phyloP scores from a whole-genome alignment of 2,888 invertebrate species.

The Sphaerophoria taeniata region DNA sequence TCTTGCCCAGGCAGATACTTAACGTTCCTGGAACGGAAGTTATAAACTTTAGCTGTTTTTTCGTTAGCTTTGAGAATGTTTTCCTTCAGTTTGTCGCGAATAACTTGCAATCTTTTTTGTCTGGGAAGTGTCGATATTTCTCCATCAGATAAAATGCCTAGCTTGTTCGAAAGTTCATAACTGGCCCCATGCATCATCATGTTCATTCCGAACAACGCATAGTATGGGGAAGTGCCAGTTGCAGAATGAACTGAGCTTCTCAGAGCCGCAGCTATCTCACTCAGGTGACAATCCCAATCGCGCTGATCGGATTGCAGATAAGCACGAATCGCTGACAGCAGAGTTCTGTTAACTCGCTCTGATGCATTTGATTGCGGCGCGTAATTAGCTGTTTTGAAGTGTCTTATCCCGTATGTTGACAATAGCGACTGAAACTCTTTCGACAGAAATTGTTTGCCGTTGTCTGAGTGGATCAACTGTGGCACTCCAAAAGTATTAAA shows the following conservation, averaged over 20 bases:
- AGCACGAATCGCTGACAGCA: not conserved
- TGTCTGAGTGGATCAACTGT: no score
- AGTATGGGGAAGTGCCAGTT: not conserved
- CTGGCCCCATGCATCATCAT: not conserved
- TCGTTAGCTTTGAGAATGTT: not conserved
- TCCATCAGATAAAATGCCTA: not conserved
- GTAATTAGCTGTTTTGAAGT: no score
- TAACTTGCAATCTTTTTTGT: not conserved
- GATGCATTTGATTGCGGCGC: no score
- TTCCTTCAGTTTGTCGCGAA: not conserved
- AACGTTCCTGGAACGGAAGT: not conserved
- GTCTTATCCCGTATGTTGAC: no score
- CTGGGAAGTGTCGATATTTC: not conserved
- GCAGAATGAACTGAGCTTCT: not conserved
- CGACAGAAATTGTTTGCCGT: no score
- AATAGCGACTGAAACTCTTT: no score
- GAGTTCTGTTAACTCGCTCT: not conserved
- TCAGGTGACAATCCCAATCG: not conserved
- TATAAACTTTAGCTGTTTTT: not conserved
- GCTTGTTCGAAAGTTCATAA: not conserved
- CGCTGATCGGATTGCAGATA: not conserved
- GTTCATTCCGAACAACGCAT: not conserved
- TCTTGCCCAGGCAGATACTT: not conserved
- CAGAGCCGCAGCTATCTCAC: not conserved
- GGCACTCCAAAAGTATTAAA: not conserved